phyloP scores from a whole-genome alignment of 1,140 invertebrate genomes.

The Zaprionus kolodkinae region DNA sequence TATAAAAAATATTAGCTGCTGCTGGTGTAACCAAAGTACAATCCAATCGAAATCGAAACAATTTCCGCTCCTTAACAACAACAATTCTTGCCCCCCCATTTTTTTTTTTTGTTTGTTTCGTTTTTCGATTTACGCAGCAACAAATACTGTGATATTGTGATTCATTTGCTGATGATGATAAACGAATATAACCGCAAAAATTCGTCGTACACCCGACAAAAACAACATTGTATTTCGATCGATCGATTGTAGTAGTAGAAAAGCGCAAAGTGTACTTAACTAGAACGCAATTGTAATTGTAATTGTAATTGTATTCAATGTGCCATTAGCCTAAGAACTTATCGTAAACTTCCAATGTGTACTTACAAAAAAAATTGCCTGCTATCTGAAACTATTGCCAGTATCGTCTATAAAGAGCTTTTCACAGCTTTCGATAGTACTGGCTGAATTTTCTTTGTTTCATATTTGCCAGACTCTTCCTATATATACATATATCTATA shows the following conservation, averaged over 20 bases:
- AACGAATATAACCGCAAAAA: constrained; percentile 22
- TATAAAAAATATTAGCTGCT: constrained; percentile 35
- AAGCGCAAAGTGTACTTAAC: constrained; percentile 53
- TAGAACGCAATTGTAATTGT: constrained; percentile 55
- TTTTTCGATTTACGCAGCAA: constrained; percentile 54
- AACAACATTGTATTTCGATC: constrained; percentile 6
- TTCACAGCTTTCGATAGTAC: not conserved
- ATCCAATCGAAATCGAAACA: constrained; percentile 30
- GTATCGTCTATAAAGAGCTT: not conserved
- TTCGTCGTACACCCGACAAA: not conserved
- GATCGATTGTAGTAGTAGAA: constrained; percentile 17
- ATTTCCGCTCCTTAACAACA: constrained; percentile 4
- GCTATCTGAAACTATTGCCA: not conserved
- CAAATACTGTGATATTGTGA: constrained; percentile 76
- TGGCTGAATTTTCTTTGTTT: not conserved
- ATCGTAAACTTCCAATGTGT: constrained; percentile 38
- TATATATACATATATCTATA: constrained; percentile 5
- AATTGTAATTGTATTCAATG: constrained; percentile 68
- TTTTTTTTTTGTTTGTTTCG: constrained; percentile 24
- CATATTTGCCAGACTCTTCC: not conserved
- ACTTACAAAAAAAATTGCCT: constrained; percentile 38
- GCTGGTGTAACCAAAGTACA: constrained; percentile 68
- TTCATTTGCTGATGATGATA: constrained; percentile 32
- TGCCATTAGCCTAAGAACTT: constrained; percentile 72
- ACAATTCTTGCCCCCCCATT: constrained; percentile 56